phyloP scores from a whole-genome alignment of 1,140 invertebrate genomes.

The Tetragnatha versicolor region DNA sequence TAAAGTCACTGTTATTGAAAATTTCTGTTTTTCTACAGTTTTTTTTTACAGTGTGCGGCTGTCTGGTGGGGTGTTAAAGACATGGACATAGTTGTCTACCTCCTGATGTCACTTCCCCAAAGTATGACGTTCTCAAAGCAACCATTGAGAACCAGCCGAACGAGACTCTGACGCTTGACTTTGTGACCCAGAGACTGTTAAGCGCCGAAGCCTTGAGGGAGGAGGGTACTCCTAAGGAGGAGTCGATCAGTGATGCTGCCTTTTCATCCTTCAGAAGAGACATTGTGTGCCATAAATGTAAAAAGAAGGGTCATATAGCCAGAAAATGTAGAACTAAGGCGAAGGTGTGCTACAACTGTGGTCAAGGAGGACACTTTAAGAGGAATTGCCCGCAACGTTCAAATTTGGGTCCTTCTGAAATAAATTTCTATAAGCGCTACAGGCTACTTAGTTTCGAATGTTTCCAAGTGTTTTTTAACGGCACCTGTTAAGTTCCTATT shows the following conservation, averaged over 20 bases:
- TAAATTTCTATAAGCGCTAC: too few species aligned
- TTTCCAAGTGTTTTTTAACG: too few species aligned
- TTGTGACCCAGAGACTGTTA: not conserved
- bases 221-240: not conserved
- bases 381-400: too few species aligned
- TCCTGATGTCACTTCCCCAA: not conserved
- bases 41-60: too few species aligned
- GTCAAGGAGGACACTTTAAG: not conserved
- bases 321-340: not conserved
- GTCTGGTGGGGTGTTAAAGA: not conserved
- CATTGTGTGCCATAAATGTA: not conserved
- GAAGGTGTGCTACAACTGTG: not conserved
- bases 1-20: too few species aligned
- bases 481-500: too few species aligned
- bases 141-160: constrained; percentile 4
- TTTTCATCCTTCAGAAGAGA: not conserved
- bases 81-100: constrained; percentile 9
- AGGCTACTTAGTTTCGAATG: too few species aligned
- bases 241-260: not conserved
- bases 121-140: not conserved
- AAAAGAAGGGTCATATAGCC: not conserved
- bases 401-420: too few species aligned
- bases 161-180: not conserved
- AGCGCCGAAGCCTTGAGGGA: not conserved
- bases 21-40: too few species aligned